phyloP scores from a whole-genome alignment of 2,797 vertebrate species.

The Benthosema pterotum region DNA sequence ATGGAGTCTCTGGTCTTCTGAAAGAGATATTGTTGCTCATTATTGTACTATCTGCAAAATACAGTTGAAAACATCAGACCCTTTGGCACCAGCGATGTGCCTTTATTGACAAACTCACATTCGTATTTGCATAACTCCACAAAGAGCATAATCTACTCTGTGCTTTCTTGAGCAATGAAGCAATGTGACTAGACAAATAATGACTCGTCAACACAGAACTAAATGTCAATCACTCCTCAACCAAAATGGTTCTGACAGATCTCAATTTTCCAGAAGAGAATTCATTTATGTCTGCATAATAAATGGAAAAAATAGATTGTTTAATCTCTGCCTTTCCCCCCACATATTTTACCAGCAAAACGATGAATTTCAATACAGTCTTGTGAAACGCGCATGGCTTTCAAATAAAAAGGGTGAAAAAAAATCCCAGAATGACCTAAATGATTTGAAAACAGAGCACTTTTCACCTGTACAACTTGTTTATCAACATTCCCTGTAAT shows the following conservation, averaged over 20 bases:
- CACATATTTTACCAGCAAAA: constrained; percentile 59
- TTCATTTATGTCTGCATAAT: constrained; percentile 80
- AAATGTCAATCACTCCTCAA: constrained; percentile 82
- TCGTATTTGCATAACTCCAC: constrained; percentile 70
- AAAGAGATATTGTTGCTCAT: constrained; percentile 14
- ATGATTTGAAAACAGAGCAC: constrained; percentile 46
- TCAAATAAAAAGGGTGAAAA: no score
- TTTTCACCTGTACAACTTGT: constrained; percentile 41
- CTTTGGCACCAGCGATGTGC: constrained; percentile 24
- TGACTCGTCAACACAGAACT: constrained; percentile 58
- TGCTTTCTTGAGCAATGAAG: constrained; percentile 63
- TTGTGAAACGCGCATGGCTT: constrained; percentile 45
- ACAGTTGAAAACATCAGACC: constrained; percentile 50
- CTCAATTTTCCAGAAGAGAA: constrained; percentile 73
- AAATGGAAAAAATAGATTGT: constrained; percentile 74
- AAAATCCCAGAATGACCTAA: constrained; percentile 32
- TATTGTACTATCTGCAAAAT: constrained; percentile 22
- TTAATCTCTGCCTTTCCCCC: constrained; percentile 66
- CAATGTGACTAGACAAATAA: constrained; percentile 74
- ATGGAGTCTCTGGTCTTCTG: constrained; percentile 12
- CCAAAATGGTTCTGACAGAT: constrained; percentile 81
- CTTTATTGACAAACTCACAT: constrained; percentile 42
- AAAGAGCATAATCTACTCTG: constrained; percentile 57
- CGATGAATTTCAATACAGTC: constrained; percentile 61
- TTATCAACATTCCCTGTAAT: constrained; percentile 64